Conservation (phyloP, 1,140 invertebrate species). For the Ephestia elutella region DNA sequence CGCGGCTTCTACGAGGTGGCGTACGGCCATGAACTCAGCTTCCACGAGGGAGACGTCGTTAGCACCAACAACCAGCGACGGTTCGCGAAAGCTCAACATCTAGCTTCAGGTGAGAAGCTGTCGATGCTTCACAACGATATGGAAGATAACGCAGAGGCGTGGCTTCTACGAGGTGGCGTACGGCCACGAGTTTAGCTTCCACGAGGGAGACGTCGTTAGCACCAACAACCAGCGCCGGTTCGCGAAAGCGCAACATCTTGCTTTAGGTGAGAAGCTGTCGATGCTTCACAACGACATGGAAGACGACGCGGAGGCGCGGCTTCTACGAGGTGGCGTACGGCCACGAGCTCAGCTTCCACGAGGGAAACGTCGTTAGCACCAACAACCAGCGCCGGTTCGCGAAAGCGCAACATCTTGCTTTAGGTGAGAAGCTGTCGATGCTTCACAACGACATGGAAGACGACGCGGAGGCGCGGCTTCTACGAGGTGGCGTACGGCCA, state of each 20-base stretch:
- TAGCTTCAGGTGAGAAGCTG: slow-evolving; percentile 52
- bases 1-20: slow-evolving; percentile 51
- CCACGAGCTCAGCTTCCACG: slow-evolving; percentile 48
- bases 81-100: slow-evolving; percentile 59
- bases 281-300: slow-evolving; percentile 64
- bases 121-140: slow-evolving; percentile 61
- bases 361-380: slow-evolving; percentile 55
- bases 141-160: slow-evolving; percentile 60
- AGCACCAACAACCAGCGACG: slow-evolving; percentile 60
- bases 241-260: slow-evolving; percentile 57
- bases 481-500: slow-evolving; percentile 52
- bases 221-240: slow-evolving; percentile 62
- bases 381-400: slow-evolving; percentile 62
- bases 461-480: slow-evolving; percentile 55
- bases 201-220: slow-evolving; percentile 56
- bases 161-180: slow-evolving; percentile 55
- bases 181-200: slow-evolving; percentile 46
- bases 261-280: slow-evolving; percentile 49
- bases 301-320: slow-evolving; percentile 56
- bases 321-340: slow-evolving; percentile 54
- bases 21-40: slow-evolving; percentile 47
- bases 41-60: slow-evolving; percentile 56
- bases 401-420: slow-evolving; percentile 59
- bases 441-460: slow-evolving; percentile 64
- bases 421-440: slow-evolving; percentile 50